Percentiles rank a stretch among this genome's conserved stretches.
These are phyloP conservation scores for Prietella phreatophila DNA, from an alignment of 2,113 vertebrate species.

Conservation along the genomic window DNA sequence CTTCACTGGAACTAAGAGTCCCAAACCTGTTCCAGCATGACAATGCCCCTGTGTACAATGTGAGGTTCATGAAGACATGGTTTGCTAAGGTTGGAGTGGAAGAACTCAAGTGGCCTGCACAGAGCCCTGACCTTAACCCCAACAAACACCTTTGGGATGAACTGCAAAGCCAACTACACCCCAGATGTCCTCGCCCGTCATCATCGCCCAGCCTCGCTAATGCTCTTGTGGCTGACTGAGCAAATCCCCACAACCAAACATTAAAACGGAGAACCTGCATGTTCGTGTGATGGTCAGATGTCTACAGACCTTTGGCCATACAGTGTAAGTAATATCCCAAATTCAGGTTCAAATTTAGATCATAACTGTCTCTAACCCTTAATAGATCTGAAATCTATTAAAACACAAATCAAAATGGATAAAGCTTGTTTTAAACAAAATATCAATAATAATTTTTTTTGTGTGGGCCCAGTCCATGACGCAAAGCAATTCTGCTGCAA, in stretches of 20 bases:
- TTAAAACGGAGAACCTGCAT: background rate
- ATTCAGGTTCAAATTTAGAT: background rate
- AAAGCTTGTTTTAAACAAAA: conserved; percentile 53
- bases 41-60: too few species aligned
- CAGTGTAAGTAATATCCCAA: background rate
- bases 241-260: background rate
- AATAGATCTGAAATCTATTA: background rate
- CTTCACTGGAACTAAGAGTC: too few species aligned
- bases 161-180: background rate
- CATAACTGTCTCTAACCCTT: background rate
- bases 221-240: background rate
- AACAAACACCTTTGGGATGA: background rate
- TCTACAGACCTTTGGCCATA: background rate
- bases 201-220: background rate
- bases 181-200: background rate
- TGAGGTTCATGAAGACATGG: too few species aligned
- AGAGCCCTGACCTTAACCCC: background rate
- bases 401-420: background rate
- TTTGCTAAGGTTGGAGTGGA: too few species aligned
- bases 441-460: too few species aligned
- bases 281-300: background rate
- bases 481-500: conserved; percentile 58
- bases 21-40: too few species aligned
- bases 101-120: background rate
- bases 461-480: conserved; percentile 53